Evolutionary conservation across 2,113 vertebrate genomes (phyloP).

Genomic region (Labeo rohita): DNA sequence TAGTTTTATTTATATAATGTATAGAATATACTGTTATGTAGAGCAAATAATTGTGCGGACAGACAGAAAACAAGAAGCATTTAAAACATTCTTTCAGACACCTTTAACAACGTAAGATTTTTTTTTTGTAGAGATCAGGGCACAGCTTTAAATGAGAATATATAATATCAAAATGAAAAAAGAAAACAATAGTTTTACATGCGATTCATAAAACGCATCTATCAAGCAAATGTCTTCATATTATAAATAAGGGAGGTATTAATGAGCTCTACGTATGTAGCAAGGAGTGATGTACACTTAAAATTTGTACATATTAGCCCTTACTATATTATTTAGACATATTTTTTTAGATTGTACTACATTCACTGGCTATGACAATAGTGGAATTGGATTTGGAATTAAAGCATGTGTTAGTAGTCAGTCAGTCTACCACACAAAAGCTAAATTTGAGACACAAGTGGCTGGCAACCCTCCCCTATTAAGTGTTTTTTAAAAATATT

Average conservation of each 20-base stretch:
- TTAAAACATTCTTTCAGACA: neutral
- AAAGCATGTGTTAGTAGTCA: neutral
- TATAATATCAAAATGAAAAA: neutral
- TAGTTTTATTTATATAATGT: constrained; percentile 18
- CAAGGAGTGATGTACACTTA: neutral
- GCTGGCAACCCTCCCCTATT: neutral
- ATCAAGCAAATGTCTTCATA: neutral
- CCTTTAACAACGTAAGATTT: neutral
- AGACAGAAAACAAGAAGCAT: constrained; percentile 15
- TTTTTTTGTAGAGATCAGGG: neutral
- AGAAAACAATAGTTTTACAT: neutral
- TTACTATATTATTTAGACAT: constrained; percentile 31
- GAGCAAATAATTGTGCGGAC: constrained; percentile 17
- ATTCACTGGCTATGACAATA: neutral
- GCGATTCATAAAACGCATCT: neutral
- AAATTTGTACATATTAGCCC: constrained; percentile 23
- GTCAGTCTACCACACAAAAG: constrained; percentile 22
- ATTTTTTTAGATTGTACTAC: neutral
- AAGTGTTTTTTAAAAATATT: neutral
- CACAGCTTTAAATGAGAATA: constrained; percentile 14
- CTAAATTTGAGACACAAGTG: constrained; percentile 5
- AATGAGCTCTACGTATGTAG: constrained; percentile 12
- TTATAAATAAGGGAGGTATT: neutral
- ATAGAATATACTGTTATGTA: constrained; percentile 12
- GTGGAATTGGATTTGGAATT: neutral